Base-by-base conservation (phyloP, 1,140 invertebrate species). In the Tetramorium simillimum region DNA sequence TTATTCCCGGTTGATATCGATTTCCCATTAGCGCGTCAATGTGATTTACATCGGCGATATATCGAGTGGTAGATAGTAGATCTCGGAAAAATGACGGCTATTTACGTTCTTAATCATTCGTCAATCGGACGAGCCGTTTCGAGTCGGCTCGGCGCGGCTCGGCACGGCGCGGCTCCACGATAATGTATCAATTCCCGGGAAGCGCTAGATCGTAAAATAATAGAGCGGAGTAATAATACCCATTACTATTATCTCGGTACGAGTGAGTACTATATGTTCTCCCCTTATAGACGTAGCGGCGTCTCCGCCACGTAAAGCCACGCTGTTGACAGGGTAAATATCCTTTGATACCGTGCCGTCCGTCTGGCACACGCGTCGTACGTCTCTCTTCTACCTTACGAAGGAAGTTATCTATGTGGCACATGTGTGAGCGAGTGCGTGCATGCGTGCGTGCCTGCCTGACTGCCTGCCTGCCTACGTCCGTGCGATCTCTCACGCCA, bases 311-410 rank as follows among this genome's bases (percentile, higher is more conserved):
- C 89, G 86, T 86, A 90, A 93, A 92, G 87, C 91, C 90, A 91
- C 88, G 88, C 89, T 93, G 92, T 93, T 93, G 91, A 93, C 92
- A 93, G 85, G 92, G 92, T 86, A 93, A 93, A 93, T 93, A 93
- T 93, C 85, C 92, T 93, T 93, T 93, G 92, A 93, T 93, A 93
- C 80, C 80, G 69, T 81, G 91, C 91, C 92, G 92, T 93, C 92
- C 82, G 92, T 93, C 92, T 92, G 91, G 88, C 89, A 93, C 92
- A 93, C 90, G 90, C 92, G 91, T 93, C 92, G 88, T 88, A 90
- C 89, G 82, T 62, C 85, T 87, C 88, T 90, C 77, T 46, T 90
- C 85, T 80, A 82, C 72, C 80, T 90, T 84, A 63, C 78, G 56
- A 56, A 84, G 60, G 46, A 86, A 85, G 70, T 78, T 86, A 84